Conservation (phyloP, 2,888 invertebrate species). For the Caenorhabditis sp. region DNA sequence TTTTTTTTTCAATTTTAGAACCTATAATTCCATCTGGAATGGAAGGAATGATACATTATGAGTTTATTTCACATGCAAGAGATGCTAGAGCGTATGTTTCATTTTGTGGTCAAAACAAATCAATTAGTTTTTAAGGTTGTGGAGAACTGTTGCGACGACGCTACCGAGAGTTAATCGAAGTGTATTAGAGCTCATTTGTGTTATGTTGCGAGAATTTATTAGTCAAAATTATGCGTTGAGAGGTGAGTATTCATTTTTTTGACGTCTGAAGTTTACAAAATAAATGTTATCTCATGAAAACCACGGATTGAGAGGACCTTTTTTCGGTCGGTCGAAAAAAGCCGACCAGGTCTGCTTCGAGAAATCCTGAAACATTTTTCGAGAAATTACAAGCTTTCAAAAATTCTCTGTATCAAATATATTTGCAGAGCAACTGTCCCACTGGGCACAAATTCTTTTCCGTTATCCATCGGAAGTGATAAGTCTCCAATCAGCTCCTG, state of each 20-base stretch:
- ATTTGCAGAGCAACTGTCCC: constrained; percentile 42
- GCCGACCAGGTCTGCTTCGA: too few relatives aligned
- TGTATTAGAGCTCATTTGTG: constrained; percentile 27
- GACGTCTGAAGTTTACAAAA: neutral
- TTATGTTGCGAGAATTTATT: constrained; percentile 37
- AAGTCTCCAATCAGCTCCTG: constrained; percentile 10
- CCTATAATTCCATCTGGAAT: constrained; percentile 28
- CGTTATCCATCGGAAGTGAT: constrained; percentile 30
- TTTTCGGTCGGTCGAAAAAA: too few relatives aligned
- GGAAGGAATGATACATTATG: constrained; percentile 34
- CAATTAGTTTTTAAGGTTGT: constrained; percentile 17
- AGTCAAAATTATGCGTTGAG: constrained; percentile 28
- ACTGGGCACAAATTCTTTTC: constrained; percentile 52
- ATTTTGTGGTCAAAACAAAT: neutral
- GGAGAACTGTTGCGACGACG: constrained; percentile 12
- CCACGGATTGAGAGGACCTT: neutral
- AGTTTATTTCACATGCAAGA: constrained; percentile 23
- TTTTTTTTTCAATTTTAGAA: too few relatives aligned
- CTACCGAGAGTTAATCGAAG: constrained; percentile 24
- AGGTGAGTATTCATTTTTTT: constrained; percentile 7
- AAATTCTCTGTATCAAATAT: neutral
- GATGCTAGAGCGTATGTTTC: constrained; percentile 3
- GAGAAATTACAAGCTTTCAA: too few relatives aligned
- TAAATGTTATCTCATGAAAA: neutral
- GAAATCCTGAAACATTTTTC: too few relatives aligned